Conservation (phyloP, 2,797 vertebrate species). For the Cygnus olor region DNA sequence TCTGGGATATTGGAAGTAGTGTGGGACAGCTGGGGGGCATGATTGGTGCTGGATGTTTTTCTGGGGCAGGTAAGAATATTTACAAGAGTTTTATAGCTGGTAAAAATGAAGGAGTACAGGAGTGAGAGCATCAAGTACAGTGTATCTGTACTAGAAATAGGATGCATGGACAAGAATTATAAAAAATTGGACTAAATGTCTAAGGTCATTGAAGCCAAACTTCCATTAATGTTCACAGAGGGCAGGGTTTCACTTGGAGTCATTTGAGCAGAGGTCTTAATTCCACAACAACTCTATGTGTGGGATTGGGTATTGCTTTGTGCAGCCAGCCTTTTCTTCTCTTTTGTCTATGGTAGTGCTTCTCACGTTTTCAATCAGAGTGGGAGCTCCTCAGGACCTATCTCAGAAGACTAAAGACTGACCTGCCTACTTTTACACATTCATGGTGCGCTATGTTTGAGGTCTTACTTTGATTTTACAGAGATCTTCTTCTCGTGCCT, state of each 20-base stretch:
- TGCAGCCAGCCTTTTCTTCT: not conserved
- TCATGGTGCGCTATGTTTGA: not conserved
- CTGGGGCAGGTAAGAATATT: not conserved
- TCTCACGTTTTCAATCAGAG: not conserved
- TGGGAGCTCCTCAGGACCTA: not conserved
- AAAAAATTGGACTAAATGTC: not conserved
- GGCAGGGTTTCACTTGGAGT: not conserved
- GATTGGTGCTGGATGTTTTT: not conserved
- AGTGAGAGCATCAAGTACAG: not conserved
- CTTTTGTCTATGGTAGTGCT: not conserved
- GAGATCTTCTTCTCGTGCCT: not conserved
- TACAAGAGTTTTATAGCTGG: not conserved
- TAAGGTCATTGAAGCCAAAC: not conserved
- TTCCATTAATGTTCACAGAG: not conserved
- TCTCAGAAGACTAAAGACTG: not conserved
- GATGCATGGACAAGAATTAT: not conserved
- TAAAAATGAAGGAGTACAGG: not conserved
- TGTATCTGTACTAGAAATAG: not conserved
- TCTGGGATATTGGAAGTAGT: not conserved
- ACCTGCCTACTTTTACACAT: accelerated
- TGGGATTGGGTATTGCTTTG: not conserved
- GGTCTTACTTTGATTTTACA: not conserved
- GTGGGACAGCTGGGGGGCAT: not conserved
- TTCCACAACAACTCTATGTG: not conserved
- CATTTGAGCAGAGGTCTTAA: not conserved